Conservation (phyloP, 2,113 vertebrate species). For the Rattus rattus region DNA sequence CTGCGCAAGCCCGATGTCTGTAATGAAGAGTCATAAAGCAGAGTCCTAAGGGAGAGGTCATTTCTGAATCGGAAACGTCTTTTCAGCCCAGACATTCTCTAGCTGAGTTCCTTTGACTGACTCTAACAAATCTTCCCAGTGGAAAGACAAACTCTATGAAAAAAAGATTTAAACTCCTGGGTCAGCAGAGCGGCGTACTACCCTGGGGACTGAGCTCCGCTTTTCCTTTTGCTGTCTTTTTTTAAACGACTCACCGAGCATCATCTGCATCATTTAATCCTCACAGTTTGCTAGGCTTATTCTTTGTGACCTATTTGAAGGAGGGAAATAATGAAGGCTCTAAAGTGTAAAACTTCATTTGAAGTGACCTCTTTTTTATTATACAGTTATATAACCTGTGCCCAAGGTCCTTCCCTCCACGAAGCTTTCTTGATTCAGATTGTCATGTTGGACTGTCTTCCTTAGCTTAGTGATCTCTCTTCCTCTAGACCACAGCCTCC, state of each 20-base stretch:
- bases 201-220: neutral
- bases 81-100: neutral
- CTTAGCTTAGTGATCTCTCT: neutral
- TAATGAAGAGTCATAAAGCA: constrained; percentile 17
- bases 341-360: neutral
- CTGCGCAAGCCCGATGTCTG: neutral
- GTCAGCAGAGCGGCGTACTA: neutral
- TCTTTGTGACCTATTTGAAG: constrained; percentile 1
- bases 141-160: neutral
- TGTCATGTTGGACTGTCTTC: neutral
- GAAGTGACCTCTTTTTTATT: neutral
- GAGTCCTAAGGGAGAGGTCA: neutral
- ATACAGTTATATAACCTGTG: neutral
- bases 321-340: neutral
- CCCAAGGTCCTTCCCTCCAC: neutral
- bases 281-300: neutral
- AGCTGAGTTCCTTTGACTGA: neutral
- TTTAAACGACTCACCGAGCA: neutral
- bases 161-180: neutral
- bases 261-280: neutral
- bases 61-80: neutral
- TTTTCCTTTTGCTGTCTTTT: neutral
- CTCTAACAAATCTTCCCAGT: neutral
- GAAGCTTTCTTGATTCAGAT: neutral
- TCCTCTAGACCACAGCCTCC: neutral